phyloP scores from a whole-genome alignment of 2,888 invertebrate genomes.

The Andrena trimmerana region DNA sequence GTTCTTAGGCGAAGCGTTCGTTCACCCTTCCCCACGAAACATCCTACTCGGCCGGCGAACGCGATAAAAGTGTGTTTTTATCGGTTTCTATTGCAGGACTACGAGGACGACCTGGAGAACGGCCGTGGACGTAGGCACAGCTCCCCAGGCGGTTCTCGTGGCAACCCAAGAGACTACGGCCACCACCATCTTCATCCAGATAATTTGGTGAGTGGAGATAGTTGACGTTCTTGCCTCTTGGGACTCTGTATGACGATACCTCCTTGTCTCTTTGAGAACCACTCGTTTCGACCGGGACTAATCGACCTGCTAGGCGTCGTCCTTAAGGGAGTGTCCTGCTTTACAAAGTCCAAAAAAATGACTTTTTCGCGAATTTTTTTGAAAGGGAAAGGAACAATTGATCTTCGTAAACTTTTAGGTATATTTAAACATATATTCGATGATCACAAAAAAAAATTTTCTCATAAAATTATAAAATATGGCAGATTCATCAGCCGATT shows the following conservation, averaged over 20 bases:
- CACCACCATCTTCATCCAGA: slow-evolving; percentile 82
- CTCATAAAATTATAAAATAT: too few species aligned
- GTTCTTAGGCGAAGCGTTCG: slow-evolving; percentile 13
- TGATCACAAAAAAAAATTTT: too few species aligned
- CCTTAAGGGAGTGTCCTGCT: too few species aligned
- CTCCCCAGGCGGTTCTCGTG: slow-evolving; percentile 89
- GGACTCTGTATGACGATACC: slow-evolving; percentile 14
- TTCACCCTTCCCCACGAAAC: not conserved
- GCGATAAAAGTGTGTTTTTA: slow-evolving; percentile 37
- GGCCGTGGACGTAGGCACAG: slow-evolving; percentile 89
- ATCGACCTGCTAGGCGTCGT: not conserved
- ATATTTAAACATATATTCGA: too few species aligned
- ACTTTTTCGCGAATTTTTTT: too few species aligned
- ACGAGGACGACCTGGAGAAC: slow-evolving; percentile 89
- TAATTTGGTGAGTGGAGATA: slow-evolving; percentile 83
- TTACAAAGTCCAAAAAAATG: too few species aligned
- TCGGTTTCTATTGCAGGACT: slow-evolving; percentile 87
- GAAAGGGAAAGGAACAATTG: too few species aligned
- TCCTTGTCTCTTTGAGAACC: slow-evolving; percentile 10
- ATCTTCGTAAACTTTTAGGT: too few species aligned
- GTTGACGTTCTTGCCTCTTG: slow-evolving; percentile 5
- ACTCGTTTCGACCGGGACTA: not conserved
- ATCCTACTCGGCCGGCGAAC: slow-evolving; percentile 21
- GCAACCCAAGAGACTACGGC: slow-evolving; percentile 87
- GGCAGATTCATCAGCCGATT: too few species aligned